phyloP scores from a whole-genome alignment of 2,888 invertebrate genomes.

The Alloscopus bannaensis region DNA sequence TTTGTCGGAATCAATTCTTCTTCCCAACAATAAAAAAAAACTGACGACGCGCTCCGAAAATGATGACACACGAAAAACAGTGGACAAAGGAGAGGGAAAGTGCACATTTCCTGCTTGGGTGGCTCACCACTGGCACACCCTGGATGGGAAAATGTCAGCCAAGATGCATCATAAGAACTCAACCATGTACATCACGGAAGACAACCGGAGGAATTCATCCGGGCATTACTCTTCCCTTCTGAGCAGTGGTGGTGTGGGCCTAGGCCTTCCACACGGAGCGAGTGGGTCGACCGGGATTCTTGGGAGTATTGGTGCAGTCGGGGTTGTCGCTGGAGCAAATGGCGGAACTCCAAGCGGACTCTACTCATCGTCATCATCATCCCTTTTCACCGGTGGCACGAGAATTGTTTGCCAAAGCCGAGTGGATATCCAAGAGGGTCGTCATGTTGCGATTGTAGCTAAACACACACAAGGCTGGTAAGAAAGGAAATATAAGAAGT shows the following conservation, averaged over 20 bases:
- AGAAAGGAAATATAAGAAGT: constrained; percentile 74
- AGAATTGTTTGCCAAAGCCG: constrained; percentile 68
- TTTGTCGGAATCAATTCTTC: not conserved
- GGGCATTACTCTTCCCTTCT: constrained; percentile 60
- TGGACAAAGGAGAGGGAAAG: constrained; percentile 84
- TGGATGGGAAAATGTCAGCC: constrained; percentile 85
- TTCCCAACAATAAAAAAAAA: no score
- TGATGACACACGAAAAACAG: constrained; percentile 76
- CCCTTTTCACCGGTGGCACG: constrained; percentile 67
- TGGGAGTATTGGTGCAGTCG: constrained; percentile 49
- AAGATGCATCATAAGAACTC: constrained; percentile 86
- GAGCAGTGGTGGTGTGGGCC: constrained; percentile 40
- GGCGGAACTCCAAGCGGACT: constrained; percentile 26
- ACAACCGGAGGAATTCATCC: constrained; percentile 69
- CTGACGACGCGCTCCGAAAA: no score
- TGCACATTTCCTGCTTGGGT: constrained; percentile 89
- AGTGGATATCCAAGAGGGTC: constrained; percentile 69
- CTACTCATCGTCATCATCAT: constrained; percentile 41
- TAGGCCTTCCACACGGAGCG: constrained; percentile 35
- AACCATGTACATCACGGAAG: constrained; percentile 80
- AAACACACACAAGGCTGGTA: constrained; percentile 87
- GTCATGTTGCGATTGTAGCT: constrained; percentile 79
- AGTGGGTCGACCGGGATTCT: constrained; percentile 41
- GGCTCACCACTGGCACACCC: constrained; percentile 87
- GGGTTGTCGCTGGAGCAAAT: constrained; percentile 48